These are phyloP conservation scores for Macrotus californicus DNA, from an alignment of 2,113 vertebrate species.

Conservation along the genomic window DNA sequence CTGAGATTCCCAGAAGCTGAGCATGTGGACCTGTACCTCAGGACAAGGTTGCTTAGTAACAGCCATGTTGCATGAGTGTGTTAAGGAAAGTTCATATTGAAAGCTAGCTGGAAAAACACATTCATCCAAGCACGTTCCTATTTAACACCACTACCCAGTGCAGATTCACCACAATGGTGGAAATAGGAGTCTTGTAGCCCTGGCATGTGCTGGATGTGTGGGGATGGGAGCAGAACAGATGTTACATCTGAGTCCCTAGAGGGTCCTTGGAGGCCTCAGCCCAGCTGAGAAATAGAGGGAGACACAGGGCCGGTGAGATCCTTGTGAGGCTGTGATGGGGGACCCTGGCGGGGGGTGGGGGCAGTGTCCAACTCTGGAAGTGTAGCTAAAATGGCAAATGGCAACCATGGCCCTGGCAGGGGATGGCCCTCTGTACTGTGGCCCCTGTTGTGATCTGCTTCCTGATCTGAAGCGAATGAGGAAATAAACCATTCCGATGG, in stretches of 20 bases:
- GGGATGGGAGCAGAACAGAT: neutral
- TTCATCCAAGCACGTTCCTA: neutral
- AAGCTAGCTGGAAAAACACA: neutral
- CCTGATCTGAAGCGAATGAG: neutral
- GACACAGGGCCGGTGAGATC: neutral
- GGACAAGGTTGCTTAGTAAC: neutral
- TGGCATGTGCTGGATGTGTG: neutral
- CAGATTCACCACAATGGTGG: neutral
- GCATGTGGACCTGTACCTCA: neutral
- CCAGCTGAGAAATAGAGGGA: neutral
- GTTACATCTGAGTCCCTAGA: neutral
- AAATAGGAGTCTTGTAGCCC: neutral
- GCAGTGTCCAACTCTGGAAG: neutral
- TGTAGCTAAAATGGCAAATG: neutral
- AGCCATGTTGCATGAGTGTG: neutral
- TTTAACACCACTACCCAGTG: neutral
- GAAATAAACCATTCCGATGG: neutral
- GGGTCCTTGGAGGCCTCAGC: neutral
- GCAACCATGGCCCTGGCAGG: neutral
- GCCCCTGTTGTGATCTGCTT: neutral
- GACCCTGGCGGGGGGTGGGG: neutral
- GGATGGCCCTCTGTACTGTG: neutral
- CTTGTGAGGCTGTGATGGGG: neutral
- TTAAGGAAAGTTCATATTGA: neutral
- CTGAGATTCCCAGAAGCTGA: neutral